Percentiles rank a stretch among this genome's conserved stretches.
These are phyloP conservation scores for Scytalopus superciliaris DNA, from an alignment of 2,113 vertebrate genomes.

Conservation along the genomic window DNA sequence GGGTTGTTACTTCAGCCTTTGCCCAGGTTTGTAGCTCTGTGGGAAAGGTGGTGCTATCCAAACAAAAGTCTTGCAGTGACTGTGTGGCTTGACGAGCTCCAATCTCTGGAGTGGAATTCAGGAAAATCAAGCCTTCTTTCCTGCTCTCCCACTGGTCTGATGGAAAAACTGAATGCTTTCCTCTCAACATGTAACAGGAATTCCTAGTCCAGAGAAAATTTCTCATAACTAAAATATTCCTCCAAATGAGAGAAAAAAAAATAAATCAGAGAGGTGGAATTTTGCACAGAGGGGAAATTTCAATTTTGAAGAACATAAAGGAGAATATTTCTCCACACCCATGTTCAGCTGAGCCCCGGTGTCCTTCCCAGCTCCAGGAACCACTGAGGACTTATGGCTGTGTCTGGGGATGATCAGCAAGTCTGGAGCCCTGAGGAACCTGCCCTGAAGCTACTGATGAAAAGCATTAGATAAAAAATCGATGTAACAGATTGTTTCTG, in stretches of 20 bases:
- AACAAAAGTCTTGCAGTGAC: background rate
- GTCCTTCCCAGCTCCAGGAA: background rate
- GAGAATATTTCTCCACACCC: background rate
- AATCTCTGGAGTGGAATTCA: background rate
- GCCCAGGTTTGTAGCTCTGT: background rate
- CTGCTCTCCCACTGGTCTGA: background rate
- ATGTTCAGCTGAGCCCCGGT: fast-evolving
- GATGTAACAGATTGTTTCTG: background rate
- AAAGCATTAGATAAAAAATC: background rate
- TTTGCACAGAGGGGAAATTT: background rate
- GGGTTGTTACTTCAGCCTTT: background rate
- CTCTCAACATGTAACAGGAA: background rate
- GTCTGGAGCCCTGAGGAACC: background rate
- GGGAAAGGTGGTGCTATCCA: conserved; percentile 1
- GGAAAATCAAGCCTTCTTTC: conserved; percentile 9
- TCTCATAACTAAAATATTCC: background rate
- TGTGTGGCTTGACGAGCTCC: background rate
- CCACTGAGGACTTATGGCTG: background rate
- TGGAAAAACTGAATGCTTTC: background rate
- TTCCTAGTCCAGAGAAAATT: background rate
- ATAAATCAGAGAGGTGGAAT: background rate
- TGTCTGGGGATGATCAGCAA: fast-evolving
- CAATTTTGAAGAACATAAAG: fast-evolving
- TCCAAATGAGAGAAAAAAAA: background rate
- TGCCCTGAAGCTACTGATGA: background rate